Evolutionary conservation across 2,113 vertebrate genomes (phyloP).

Genomic region (Mustela nigripes): DNA sequence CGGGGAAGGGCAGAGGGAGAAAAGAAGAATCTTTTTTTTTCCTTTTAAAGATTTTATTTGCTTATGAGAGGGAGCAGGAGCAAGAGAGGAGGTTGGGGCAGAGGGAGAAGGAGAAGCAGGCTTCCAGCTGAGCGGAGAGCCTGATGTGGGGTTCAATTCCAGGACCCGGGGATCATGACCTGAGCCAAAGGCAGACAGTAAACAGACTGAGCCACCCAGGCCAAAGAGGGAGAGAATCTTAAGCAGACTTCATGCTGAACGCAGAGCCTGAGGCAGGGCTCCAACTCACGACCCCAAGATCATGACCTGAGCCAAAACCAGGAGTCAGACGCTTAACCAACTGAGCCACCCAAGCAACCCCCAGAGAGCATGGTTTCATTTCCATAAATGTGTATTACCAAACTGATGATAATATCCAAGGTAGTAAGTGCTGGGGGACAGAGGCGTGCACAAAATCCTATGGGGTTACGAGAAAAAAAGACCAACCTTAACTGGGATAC

Average conservation of each 20-base stretch:
- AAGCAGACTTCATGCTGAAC: neutral
- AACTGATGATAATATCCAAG: neutral
- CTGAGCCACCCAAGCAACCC: neutral
- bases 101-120: neutral
- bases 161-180: too few relatives aligned
- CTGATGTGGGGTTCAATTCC: neutral
- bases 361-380: neutral
- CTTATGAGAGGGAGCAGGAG: neutral
- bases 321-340: neutral
- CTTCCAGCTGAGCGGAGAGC: neutral
- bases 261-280: neutral
- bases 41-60: neutral
- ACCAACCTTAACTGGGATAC: neutral
- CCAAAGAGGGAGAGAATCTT: too few relatives aligned
- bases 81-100: neutral
- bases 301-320: neutral
- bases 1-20: neutral
- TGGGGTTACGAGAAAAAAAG: neutral
- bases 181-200: neutral
- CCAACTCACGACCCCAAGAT: too few relatives aligned
- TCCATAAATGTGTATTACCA: neutral
- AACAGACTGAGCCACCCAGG: neutral
- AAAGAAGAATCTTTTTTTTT: neutral
- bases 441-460: neutral
- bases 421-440: neutral